Conservation (phyloP, 2,113 vertebrate species). For the Redunca redunca region DNA sequence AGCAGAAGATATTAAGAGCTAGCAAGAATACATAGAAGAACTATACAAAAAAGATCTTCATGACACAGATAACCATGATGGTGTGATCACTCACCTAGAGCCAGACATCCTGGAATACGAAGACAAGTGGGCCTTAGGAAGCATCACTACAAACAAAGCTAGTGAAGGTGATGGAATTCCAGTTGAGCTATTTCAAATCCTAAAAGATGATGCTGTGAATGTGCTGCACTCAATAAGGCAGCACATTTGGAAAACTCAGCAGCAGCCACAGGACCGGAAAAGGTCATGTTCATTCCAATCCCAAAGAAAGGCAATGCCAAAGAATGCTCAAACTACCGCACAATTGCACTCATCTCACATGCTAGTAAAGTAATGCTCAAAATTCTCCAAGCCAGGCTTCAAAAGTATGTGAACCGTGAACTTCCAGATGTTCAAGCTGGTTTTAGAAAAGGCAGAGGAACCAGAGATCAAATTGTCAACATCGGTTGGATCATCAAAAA, state of each 20-base stretch:
- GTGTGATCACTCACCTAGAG: not conserved
- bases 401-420: not conserved
- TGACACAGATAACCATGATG: not conserved
- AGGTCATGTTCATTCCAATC: not conserved
- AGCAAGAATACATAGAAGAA: not conserved
- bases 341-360: not conserved
- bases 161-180: not conserved
- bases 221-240: not conserved
- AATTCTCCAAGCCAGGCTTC: not conserved
- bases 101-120: not conserved
- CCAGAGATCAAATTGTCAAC: not conserved
- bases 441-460: not conserved
- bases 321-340: not conserved
- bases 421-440: not conserved
- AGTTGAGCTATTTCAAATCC: not conserved
- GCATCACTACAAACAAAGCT: not conserved
- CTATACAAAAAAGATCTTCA: not conserved
- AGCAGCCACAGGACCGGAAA: not conserved
- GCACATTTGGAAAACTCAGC: not conserved
- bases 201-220: not conserved
- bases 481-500: fast-evolving
- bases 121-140: not conserved
- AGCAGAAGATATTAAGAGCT: not conserved
- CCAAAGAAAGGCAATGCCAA: not conserved
- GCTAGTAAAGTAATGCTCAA: not conserved